Conservation (phyloP, 2,888 invertebrate genomes). For the Dexiosoma caninum region DNA sequence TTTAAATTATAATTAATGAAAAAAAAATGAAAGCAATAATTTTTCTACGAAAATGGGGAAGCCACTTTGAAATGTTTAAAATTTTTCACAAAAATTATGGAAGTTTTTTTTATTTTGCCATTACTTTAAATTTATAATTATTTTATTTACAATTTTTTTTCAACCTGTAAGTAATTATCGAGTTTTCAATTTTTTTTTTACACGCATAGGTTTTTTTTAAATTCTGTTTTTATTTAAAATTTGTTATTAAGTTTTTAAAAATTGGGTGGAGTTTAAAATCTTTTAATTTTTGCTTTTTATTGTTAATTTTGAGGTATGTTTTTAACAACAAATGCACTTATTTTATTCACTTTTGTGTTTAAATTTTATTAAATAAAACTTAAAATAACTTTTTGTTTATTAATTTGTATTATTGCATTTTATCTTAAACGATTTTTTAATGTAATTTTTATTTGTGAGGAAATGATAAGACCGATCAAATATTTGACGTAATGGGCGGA, state of each 20-base stretch:
- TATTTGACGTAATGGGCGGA: background rate
- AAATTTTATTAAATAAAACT: slow-evolving; percentile 33
- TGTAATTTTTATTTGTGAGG: background rate
- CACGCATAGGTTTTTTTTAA: background rate
- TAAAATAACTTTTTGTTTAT: slow-evolving; percentile 20
- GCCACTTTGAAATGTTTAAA: slow-evolving; percentile 55
- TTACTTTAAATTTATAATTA: slow-evolving; percentile 8
- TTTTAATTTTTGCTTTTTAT: background rate
- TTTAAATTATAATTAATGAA: slow-evolving; percentile 19
- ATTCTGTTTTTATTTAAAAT: background rate
- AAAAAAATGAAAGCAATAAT: slow-evolving; percentile 25
- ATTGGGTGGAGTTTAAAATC: slow-evolving; percentile 16
- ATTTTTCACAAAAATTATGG: slow-evolving; percentile 56
- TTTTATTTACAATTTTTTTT: slow-evolving; percentile 41
- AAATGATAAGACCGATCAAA: background rate
- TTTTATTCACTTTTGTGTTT: slow-evolving; percentile 7
- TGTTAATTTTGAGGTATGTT: slow-evolving; percentile 19
- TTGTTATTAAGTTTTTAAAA: slow-evolving; percentile 5
- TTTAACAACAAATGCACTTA: slow-evolving; percentile 57
- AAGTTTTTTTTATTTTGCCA: slow-evolving; percentile 35
- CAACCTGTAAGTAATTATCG: background rate
- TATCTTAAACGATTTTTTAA: slow-evolving; percentile 15
- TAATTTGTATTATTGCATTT: slow-evolving; percentile 53
- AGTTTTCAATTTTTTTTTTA: background rate
- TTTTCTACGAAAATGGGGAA: slow-evolving; percentile 63